Evolutionary conservation across 2,113 vertebrate species (phyloP), one percentile per base, ranked within the genome.

Genomic region (Uria aalge): DNA sequence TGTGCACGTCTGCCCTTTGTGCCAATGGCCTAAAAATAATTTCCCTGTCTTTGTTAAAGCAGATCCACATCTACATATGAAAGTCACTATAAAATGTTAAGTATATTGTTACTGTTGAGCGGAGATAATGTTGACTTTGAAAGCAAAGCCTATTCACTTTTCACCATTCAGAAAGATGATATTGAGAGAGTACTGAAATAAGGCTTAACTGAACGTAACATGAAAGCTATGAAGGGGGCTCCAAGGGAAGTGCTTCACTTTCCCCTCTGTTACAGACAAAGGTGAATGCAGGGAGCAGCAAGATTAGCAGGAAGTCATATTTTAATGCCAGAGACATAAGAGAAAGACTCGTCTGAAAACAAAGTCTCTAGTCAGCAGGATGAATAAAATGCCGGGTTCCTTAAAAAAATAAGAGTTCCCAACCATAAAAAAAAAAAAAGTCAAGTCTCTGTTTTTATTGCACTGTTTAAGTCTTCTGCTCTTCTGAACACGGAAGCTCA

Each of bases 31-130:
- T 93, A 63, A 71, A 80, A 94, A 67, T 55, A 30, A 76, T 76
- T 72, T 36, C 20, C 50, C 60, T 48, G 10, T 34, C 62, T 84
- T 69, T 69, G 43, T 64, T 77, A 69, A 63, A 67, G 41, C 7
- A 71, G 41, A 47, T 75, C 48, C 64, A 68, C 67, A 80, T 64
- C 80, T 84, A 36, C 38, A 15, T 32, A 95, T 45, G 63, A 96
- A 94, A 94, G 83, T 93, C 57, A 73, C 92, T 94, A 55, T 88
- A 95, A 94, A 97, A 96, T 92, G 84, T 93, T 92, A 77, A 78
- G 72, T 76, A 34, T 93, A 79, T 95, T 96, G 90, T 95, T 96
- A 94, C 86, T 86, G 80, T 94, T 75, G 12, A 93, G 81, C 41
- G 38, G 68, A 29, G 94, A 73, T 71, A 82, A 72, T 57, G 74